phyloP scores from a whole-genome alignment of 2,797 vertebrate species.

The Phyllotis vaccarum region DNA sequence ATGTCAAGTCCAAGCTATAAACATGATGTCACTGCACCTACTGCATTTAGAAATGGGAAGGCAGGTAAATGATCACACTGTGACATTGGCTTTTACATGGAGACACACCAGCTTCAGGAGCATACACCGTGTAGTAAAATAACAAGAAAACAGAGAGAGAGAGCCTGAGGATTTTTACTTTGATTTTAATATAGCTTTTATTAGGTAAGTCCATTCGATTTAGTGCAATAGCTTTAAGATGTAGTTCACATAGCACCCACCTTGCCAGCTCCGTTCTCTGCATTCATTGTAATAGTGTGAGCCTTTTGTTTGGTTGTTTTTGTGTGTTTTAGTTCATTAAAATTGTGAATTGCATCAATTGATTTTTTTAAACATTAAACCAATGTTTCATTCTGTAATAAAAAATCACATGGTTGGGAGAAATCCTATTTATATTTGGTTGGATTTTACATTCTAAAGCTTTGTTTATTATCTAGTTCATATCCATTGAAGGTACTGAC shows the following conservation, averaged over 20 bases:
- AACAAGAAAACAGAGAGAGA: background rate
- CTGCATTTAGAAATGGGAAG: background rate
- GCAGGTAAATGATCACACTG: background rate
- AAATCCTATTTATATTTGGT: background rate
- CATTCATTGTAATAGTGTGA: background rate
- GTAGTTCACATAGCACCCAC: background rate
- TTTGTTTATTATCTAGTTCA: background rate
- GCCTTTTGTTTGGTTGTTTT: background rate
- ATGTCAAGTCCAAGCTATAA: background rate
- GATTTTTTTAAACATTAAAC: constrained; percentile 10
- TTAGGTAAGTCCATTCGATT: background rate
- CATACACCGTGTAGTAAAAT: background rate
- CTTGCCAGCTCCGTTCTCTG: background rate
- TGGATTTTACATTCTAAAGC: background rate
- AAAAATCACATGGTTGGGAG: background rate
- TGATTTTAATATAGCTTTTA: background rate
- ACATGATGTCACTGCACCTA: background rate
- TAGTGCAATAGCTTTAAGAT: background rate
- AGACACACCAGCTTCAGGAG: background rate
- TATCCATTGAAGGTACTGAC: background rate
- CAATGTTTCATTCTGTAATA: constrained; percentile 2
- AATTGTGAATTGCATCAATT: background rate
- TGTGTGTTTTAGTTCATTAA: background rate
- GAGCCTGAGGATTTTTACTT: background rate
- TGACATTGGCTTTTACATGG: background rate